These are phyloP conservation scores for Drosophila pseudotakahashii DNA, from an alignment of 2,888 invertebrate species.

Conservation along the genomic window DNA sequence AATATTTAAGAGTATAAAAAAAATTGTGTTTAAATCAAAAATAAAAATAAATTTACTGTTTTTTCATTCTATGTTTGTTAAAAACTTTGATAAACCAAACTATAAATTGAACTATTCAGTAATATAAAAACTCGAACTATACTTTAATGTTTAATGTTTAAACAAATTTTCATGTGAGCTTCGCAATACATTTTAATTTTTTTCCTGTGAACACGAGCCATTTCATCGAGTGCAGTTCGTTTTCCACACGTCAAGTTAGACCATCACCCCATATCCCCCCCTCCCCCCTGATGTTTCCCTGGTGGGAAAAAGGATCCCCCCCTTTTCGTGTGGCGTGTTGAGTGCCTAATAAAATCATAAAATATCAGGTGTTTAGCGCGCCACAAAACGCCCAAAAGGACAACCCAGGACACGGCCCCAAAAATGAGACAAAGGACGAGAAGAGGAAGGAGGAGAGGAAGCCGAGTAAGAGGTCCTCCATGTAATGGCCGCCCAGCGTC, in stretches of 20 bases:
- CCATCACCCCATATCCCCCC: background rate
- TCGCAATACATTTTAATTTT: background rate
- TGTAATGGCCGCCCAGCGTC: slow-evolving; percentile 58
- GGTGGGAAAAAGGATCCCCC: background rate
- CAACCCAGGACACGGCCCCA: slow-evolving; percentile 21
- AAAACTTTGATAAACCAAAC: too few species aligned
- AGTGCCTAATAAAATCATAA: slow-evolving; percentile 74
- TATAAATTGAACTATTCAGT: too few species aligned
- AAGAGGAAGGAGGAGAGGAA: background rate
- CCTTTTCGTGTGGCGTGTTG: slow-evolving; percentile 56
- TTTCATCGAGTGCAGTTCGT: slow-evolving; percentile 17
- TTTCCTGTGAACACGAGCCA: slow-evolving; percentile 4
- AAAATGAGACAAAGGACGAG: slow-evolving; percentile 3
- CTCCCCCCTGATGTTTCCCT: background rate
- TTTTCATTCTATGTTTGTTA: too few species aligned
- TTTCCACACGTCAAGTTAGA: slow-evolving; percentile 19
- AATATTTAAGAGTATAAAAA: too few species aligned
- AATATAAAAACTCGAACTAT: too few species aligned
- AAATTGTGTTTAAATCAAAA: too few species aligned
- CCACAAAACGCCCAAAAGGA: slow-evolving; percentile 53
- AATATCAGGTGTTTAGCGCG: slow-evolving; percentile 69
- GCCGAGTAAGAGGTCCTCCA: background rate
- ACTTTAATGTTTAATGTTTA: too few species aligned
- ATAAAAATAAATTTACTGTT: too few species aligned
- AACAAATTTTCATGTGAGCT: too few species aligned